phyloP scores from a whole-genome alignment of 2,888 invertebrate species.

The Salpingus planirostris region DNA sequence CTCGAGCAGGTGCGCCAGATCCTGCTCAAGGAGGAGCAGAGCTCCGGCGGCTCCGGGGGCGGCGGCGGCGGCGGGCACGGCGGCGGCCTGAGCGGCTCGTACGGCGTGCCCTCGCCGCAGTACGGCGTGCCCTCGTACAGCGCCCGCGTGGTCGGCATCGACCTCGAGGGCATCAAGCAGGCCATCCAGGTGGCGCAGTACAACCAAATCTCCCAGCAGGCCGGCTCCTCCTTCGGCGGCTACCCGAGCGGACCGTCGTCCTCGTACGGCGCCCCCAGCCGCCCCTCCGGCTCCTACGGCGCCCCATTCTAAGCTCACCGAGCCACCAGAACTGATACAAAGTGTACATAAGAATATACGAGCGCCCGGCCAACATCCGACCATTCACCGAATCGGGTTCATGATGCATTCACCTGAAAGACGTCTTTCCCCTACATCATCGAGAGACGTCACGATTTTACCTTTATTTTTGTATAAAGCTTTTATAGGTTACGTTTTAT shows the following conservation, averaged over 20 bases:
- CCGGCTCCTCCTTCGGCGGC: constrained; percentile 27
- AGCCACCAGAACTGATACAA: constrained; percentile 15
- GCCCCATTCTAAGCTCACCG: constrained; percentile 39
- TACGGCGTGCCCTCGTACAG: constrained; percentile 54
- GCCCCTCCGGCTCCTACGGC: constrained; percentile 62
- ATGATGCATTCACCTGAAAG: constrained; percentile 40
- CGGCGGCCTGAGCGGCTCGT: constrained; percentile 54
- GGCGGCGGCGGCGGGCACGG: constrained; percentile 45
- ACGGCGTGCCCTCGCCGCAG: constrained; percentile 58
- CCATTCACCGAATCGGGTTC: constrained; percentile 38
- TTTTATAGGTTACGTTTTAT: constrained; percentile 42
- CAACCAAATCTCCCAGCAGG: constrained; percentile 55
- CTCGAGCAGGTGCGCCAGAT: constrained; percentile 80
- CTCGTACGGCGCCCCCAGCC: constrained; percentile 47
- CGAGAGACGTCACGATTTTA: constrained; percentile 29
- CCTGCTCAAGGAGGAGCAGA: constrained; percentile 71
- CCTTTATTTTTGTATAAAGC: constrained; percentile 44
- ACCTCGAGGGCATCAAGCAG: constrained; percentile 77
- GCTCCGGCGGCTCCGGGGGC: constrained; percentile 45
- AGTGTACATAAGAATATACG: constrained; percentile 15
- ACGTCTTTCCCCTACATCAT: too few species aligned
- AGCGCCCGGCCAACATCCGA: constrained; percentile 17
- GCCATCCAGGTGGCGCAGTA: constrained; percentile 83
- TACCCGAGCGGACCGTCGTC: constrained; percentile 43
- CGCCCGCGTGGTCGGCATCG: constrained; percentile 70